A percentile compares a stretch with the other conserved stretches of the same genome.
phyloP scores from a whole-genome alignment of 2,113 vertebrate genomes.

The Varanus salvator region DNA sequence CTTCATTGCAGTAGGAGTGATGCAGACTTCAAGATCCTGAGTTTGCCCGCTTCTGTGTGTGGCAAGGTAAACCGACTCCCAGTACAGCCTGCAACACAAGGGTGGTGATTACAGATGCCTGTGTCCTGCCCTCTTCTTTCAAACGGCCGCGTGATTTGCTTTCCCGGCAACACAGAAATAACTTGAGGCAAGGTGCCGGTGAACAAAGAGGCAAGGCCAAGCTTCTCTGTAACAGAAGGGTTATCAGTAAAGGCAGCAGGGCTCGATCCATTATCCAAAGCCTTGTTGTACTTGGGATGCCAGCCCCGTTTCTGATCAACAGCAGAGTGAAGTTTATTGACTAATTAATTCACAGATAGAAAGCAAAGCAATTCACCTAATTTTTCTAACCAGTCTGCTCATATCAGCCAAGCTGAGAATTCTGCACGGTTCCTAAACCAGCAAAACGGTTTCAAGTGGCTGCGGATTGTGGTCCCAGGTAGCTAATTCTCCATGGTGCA shows the following conservation, averaged over 20 bases:
- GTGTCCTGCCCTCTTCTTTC: too few relatives aligned
- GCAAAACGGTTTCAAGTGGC: background rate
- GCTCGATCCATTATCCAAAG: background rate
- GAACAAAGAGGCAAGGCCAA: too few relatives aligned
- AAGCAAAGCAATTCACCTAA: background rate
- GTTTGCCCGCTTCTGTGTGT: too few relatives aligned
- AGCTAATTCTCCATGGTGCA: too few relatives aligned
- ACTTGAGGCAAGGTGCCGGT: background rate
- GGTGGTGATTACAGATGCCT: too few relatives aligned
- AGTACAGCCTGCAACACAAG: too few relatives aligned
- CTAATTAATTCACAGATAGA: background rate
- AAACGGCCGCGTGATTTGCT: too few relatives aligned
- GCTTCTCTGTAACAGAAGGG: background rate
- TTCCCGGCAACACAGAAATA: too few relatives aligned
- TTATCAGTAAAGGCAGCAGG: background rate
- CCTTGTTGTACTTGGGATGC: background rate
- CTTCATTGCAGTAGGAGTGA: too few relatives aligned
- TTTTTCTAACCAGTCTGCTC: background rate
- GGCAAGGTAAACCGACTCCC: too few relatives aligned
- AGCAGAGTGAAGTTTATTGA: background rate
- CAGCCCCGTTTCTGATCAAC: background rate
- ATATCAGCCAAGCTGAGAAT: background rate
- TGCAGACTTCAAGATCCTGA: too few relatives aligned
- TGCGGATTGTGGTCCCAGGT: background rate
- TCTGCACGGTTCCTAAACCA: background rate